These are phyloP conservation scores for Pygoscelis antarcticus DNA, from an alignment of 2,113 vertebrate genomes.

Conservation along the genomic window DNA sequence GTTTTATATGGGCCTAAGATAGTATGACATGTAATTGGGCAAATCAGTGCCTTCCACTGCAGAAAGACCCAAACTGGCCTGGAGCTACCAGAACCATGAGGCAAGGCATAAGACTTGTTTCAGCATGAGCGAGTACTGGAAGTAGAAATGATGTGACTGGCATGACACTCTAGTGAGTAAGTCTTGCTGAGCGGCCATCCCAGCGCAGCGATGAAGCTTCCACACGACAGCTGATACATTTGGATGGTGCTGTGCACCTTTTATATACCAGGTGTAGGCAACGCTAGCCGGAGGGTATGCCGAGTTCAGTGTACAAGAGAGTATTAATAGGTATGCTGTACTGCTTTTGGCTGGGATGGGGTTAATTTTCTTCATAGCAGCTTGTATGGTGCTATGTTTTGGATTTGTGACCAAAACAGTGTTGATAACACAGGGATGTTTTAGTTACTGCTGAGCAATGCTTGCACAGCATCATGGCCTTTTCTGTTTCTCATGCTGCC, in stretches of 20 bases:
- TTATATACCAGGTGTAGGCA: neutral
- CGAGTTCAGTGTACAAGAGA: neutral
- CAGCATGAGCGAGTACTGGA: neutral
- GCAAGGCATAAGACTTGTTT: neutral
- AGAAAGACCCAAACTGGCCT: neutral
- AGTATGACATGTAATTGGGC: neutral
- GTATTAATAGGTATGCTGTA: neutral
- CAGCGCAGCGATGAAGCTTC: neutral
- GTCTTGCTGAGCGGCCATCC: neutral
- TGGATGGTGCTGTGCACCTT: neutral
- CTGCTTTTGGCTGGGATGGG: neutral
- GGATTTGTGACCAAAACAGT: neutral
- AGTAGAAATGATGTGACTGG: neutral
- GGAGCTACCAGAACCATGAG: neutral
- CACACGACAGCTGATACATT: fast-evolving
- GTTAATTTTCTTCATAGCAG: neutral
- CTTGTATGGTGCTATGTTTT: neutral
- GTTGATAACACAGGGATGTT: neutral
- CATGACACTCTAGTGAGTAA: neutral
- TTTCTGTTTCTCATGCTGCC: neutral
- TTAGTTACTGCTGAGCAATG: neutral
- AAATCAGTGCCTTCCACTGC: neutral
- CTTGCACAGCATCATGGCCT: neutral
- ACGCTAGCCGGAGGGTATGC: fast-evolving
- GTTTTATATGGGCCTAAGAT: neutral